Evolutionary conservation across 2,113 vertebrate genomes (phyloP).

Genomic region (Ginglymostoma cirratum): DNA sequence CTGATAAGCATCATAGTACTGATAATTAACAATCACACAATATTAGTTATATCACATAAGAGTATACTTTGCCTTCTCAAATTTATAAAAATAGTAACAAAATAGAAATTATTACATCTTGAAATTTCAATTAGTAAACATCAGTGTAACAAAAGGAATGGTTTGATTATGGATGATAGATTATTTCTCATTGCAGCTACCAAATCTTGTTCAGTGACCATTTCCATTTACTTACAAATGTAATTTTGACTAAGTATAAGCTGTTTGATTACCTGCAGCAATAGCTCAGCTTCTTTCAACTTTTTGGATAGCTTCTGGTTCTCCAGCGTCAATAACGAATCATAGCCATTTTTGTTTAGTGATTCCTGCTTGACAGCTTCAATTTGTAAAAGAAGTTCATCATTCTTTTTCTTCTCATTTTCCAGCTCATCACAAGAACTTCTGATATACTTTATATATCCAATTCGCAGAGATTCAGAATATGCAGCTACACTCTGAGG

Average conservation of each 20-base stretch:
- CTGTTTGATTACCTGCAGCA: background rate
- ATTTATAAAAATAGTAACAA: background rate
- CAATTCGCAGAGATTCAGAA: background rate
- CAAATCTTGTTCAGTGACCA: background rate
- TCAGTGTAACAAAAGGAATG: background rate
- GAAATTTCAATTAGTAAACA: background rate
- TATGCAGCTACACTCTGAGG: background rate
- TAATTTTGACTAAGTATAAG: background rate
- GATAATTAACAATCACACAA: background rate
- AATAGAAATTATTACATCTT: background rate
- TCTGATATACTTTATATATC: background rate
- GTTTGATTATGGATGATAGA: background rate
- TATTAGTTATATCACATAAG: background rate
- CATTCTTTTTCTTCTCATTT: background rate
- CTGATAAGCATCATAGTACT: background rate
- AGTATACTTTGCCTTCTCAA: background rate
- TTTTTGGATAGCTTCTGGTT: slow-evolving; percentile 8
- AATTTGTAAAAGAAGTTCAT: slow-evolving; percentile 13
- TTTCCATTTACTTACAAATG: background rate
- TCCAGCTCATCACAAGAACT: background rate
- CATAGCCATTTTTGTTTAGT: slow-evolving; percentile 1
- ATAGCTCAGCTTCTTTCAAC: background rate
- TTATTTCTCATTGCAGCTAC: background rate
- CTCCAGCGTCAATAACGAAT: background rate
- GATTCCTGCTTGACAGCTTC: background rate